phyloP scores from a whole-genome alignment of 2,888 invertebrate genomes.

The Eristalinus sepulchralis region DNA sequence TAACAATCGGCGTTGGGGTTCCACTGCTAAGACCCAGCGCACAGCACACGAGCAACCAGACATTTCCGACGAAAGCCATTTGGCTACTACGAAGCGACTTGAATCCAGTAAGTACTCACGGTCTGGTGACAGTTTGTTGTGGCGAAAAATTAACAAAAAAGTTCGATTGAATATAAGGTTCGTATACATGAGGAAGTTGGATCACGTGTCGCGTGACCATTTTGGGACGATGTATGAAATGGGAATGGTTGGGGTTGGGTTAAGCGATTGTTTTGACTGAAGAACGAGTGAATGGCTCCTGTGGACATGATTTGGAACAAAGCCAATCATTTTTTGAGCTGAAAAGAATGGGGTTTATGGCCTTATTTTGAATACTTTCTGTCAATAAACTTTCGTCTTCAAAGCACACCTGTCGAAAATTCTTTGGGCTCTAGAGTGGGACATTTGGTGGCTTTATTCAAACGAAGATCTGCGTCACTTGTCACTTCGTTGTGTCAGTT shows the following conservation, averaged over 20 bases:
- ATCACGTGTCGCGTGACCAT: background rate
- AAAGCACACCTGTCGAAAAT: too few species aligned
- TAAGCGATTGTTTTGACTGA: too few species aligned
- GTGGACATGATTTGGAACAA: background rate
- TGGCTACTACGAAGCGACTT: constrained; percentile 14
- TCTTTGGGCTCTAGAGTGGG: too few species aligned
- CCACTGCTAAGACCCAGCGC: constrained; percentile 1
- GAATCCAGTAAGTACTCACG: background rate
- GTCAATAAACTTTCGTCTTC: too few species aligned
- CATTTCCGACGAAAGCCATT: constrained; percentile 36
- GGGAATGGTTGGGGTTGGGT: background rate
- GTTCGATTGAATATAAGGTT: background rate
- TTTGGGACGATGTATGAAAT: background rate
- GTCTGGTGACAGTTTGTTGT: background rate
- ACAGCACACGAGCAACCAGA: constrained; percentile 34
- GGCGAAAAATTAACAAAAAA: background rate
- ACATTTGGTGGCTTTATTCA: too few species aligned
- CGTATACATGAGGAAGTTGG: background rate
- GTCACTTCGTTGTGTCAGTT: too few species aligned
- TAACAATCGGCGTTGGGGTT: constrained; percentile 84
- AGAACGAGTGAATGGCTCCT: background rate
- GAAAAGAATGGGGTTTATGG: background rate
- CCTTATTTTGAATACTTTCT: too few species aligned
- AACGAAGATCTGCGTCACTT: too few species aligned
- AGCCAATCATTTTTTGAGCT: background rate